These are phyloP conservation scores for Psophia crepitans DNA, from an alignment of 2,113 vertebrate species.

Conservation along the genomic window DNA sequence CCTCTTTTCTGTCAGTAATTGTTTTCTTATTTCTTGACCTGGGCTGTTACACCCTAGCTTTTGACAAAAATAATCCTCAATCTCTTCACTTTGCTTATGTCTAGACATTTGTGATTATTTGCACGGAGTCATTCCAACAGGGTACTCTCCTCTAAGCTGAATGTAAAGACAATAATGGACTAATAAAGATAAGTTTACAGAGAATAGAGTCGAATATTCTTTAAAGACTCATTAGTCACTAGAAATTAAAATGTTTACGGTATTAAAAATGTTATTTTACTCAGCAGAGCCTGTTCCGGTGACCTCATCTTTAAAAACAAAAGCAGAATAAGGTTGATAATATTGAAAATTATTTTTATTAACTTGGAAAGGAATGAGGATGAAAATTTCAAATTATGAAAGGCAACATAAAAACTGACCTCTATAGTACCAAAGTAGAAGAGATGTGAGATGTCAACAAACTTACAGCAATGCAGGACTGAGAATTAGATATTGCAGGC, in stretches of 20 bases:
- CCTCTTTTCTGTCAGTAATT: not conserved
- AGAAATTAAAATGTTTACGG: not conserved
- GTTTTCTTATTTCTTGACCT: not conserved
- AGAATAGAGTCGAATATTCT: not conserved
- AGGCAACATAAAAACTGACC: not conserved
- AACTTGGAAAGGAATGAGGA: not conserved
- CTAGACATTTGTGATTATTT: not conserved
- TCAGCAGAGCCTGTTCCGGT: not conserved
- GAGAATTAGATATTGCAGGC: not conserved
- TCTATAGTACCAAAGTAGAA: not conserved
- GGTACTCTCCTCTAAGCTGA: not conserved
- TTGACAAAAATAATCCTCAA: not conserved
- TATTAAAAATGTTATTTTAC: not conserved
- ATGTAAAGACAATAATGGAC: not conserved
- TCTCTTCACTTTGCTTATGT: not conserved
- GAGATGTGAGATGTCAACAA: not conserved
- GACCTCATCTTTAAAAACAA: not conserved
- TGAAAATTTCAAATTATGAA: not conserved
- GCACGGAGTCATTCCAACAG: not conserved
- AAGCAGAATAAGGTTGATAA: not conserved
- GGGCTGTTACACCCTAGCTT: not conserved
- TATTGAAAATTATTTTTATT: not conserved
- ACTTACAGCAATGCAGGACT: not conserved
- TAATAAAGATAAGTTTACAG: not conserved
- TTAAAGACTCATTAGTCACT: not conserved